Base-by-base conservation (phyloP, 2,797 vertebrate genomes). In the Apogon talboti region DNA sequence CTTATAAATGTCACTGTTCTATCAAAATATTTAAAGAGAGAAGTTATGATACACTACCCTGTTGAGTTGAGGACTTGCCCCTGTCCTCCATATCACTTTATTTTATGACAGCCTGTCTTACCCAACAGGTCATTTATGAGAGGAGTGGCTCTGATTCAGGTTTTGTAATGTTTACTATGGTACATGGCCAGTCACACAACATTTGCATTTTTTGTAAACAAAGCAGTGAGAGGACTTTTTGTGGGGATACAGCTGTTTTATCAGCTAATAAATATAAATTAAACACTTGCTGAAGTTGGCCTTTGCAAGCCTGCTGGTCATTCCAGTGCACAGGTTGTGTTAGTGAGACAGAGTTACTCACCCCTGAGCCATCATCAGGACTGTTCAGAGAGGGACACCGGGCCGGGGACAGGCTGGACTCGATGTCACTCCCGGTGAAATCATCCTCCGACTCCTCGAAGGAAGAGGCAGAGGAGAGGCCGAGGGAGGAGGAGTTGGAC, bases 371-470 rank as follows among this genome's bases (percentile, higher is more conserved):
- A n/a, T 95, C 94, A 9, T 95, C 94, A 2, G 92, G 91, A 56
- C 90, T 91, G 43, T 89, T 87, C 67, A 92, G 64, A 30, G 77
- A 65, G 12, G 45, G 41, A 59, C 62, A 81, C 70, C 72, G 66
- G 33, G 59, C 54, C 6, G 91, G 91, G 4, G 89, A 92, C 68
- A 93, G 74, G 15, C 92, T 91, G 79, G 92, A 90, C 75, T 95
- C 94, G 14, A 91, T 83, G 69, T 95, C 94, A 56, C 94, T 95
- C 44, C 90, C 87, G 2, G 89, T 92, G 80, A 91, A 93, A 68
- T 97, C 95, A 80, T 97, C 96, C 81, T 97, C 96, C 0, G 95
- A 96, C 76, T 97, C 96, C 73, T 96, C 96, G 61, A 96, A 96
- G 42, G 96, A 97, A 2, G 96, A 97, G 40, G 95, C 94, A 1